Conservation (phyloP, 1,140 invertebrate genomes). For the Ectropis grisescens region DNA sequence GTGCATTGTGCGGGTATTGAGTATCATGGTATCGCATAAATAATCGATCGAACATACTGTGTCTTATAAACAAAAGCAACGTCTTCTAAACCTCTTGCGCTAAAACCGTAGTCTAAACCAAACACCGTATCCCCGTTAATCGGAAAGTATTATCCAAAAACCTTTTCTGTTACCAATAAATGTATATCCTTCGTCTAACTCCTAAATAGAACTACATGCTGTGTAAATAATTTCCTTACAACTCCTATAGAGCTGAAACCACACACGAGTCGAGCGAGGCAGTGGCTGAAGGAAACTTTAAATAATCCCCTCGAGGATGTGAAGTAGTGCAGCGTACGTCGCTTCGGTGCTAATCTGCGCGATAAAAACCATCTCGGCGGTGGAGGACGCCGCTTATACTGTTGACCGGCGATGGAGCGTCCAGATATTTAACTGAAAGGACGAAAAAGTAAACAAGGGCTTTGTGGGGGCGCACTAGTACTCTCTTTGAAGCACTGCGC, state of each 20-base stretch:
- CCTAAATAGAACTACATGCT: no score
- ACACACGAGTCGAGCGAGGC: constrained; percentile 8
- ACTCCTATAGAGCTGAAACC: no score
- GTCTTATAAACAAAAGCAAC: no score
- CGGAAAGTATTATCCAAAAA: no score
- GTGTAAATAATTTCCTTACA: no score
- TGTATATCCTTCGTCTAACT: no score
- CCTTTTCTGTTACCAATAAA: no score
- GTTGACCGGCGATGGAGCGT: constrained; percentile 26
- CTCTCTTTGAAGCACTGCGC: constrained; percentile 17
- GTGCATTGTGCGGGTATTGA: constrained; percentile 52
- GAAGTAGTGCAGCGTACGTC: constrained; percentile 21
- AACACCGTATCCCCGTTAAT: no score
- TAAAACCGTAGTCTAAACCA: no score
- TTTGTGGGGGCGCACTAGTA: constrained; percentile 13
- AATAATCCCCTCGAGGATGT: constrained; percentile 25
- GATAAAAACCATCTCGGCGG: constrained; percentile 22
- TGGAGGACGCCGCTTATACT: constrained; percentile 18
- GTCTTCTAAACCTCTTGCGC: no score
- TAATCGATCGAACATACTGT: constrained; percentile 12
- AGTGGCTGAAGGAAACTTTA: constrained; percentile 19
- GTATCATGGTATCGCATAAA: constrained; percentile 37
- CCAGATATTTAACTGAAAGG: constrained; percentile 27
- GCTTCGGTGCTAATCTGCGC: constrained; percentile 22
- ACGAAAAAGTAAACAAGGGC: constrained; percentile 27